phyloP scores from a whole-genome alignment of 2,113 vertebrate genomes.

The Cacatua alba region DNA sequence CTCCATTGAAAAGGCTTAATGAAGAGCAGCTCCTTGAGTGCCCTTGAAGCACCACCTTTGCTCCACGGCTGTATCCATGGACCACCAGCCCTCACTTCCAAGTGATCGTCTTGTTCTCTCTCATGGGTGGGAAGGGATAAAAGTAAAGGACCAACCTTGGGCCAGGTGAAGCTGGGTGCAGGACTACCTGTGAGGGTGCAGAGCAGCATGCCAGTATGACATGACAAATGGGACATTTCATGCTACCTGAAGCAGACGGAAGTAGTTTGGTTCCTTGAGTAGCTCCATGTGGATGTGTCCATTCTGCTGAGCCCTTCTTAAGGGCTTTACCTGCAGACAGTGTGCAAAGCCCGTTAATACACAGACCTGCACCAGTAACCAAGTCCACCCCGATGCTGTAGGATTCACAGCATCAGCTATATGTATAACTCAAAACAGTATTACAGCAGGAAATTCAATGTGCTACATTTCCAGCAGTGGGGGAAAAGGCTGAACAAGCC shows the following conservation, averaged over 20 bases:
- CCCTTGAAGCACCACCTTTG: neutral
- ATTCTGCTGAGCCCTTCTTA: neutral
- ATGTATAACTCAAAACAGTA: neutral
- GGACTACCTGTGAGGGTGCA: fast-evolving
- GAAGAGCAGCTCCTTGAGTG: neutral
- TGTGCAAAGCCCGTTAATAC: fast-evolving
- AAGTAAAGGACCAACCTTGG: neutral
- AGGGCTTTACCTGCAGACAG: neutral
- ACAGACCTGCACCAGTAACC: neutral
- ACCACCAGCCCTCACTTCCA: neutral
- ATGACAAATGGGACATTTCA: fast-evolving
- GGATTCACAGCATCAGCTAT: neutral
- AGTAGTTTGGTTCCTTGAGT: neutral
- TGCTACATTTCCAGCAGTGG: neutral
- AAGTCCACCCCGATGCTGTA: fast-evolving
- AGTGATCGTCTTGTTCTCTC: fast-evolving
- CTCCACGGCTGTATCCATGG: neutral
- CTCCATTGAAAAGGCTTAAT: neutral
- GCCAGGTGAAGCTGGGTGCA: neutral
- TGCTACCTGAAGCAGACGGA: neutral
- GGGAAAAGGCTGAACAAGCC: neutral
- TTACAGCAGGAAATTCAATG: neutral
- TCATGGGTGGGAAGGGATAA: neutral
- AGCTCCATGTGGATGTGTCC: fast-evolving
- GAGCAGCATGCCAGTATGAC: fast-evolving